Base-by-base conservation (phyloP, 1,140 invertebrate genomes). In the Tribolium madens region DNA sequence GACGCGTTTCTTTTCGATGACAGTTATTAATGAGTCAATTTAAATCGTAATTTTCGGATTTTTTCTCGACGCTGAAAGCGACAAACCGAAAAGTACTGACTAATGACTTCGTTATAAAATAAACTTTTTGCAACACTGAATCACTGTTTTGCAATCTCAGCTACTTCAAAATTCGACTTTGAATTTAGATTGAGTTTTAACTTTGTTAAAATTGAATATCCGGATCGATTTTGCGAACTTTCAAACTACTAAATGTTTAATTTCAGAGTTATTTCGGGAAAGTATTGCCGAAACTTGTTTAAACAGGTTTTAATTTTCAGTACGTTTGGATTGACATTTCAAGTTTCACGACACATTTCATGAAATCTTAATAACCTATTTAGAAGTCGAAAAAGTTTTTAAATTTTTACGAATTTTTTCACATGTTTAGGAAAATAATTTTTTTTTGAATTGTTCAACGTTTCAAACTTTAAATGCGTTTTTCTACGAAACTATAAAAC, bases 1-100 rank as follows among this genome's bases (percentile, higher is more conserved):
- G 48, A 50, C 48, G 13, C 15, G 36, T 33, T 64, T 64, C 17
- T 14, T 64, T 64, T 33, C 26, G 18, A 57, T 57, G 52, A 57
- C 52, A 57, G 52, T 57, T 57, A 57, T 57, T 57, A 57, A 57
- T 21, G 52, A 57, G 52, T 57, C 52, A 57, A 57, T 57, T 57
- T 57, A n/a, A 57, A 57, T 57, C 52, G n/a, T n/a, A n/a, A n/a
- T n/a, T 18, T 57, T 57, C 52, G 36, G 36, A 42, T 9, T 42
- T 42, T 42, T n/a, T 42, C 36, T 9, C 6, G 6, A 6, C 6
- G 26, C 26, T n/a, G n/a, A n/a, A n/a, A n/a, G 21, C 2, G 21
- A 26, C 21, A 26, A 60, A 26, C 53, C 53, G 53, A 60, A 60
- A 60, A 17, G 6, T 5, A 60, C 26, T 60, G 15, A 57, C 14